Evolutionary conservation across 2,888 invertebrate species (phyloP).

Genomic region (Serripes groenlandicus): DNA sequence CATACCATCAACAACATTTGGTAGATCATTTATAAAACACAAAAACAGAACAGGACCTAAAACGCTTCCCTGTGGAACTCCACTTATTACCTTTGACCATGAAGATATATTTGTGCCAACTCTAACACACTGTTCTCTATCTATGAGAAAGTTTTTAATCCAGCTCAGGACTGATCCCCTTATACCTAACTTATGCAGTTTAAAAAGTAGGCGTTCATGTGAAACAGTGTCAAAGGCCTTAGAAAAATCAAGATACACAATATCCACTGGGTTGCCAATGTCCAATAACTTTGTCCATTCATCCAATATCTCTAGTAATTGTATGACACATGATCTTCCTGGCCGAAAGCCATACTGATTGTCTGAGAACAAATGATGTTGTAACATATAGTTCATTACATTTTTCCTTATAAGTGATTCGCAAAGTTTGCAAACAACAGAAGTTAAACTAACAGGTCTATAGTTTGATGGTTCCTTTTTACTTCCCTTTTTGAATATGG

Average conservation of each 20-base stretch:
- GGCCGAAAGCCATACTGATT: slow-evolving; percentile 33
- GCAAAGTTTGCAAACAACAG: slow-evolving; percentile 19
- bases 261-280: no score
- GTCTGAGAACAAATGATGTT: slow-evolving; percentile 27
- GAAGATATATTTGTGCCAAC: no score
- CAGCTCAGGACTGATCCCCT: slow-evolving; percentile 14
- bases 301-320: slow-evolving; percentile 31
- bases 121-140: slow-evolving; percentile 16
- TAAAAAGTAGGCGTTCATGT: slow-evolving; percentile 12
- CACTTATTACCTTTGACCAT: no score
- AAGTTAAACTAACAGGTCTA: slow-evolving; percentile 27
- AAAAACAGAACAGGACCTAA: no score
- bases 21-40: no score
- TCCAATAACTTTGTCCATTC: slow-evolving; percentile 32
- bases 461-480: slow-evolving; percentile 24
- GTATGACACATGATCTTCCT: slow-evolving; percentile 26
- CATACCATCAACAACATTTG: no score
- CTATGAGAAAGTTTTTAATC: slow-evolving; percentile 15
- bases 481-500: slow-evolving; percentile 24
- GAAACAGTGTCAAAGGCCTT: slow-evolving; percentile 38
- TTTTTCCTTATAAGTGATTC: slow-evolving; percentile 18
- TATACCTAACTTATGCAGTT: slow-evolving; percentile 14
- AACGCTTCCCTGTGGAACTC: no score
- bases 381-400: background rate
- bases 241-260: slow-evolving; percentile 29